A percentile compares a stretch with the other conserved stretches of the same genome.
Conservation (phyloP, 2,888 invertebrate species). For the Acanthococcus lagerstroemiae region DNA sequence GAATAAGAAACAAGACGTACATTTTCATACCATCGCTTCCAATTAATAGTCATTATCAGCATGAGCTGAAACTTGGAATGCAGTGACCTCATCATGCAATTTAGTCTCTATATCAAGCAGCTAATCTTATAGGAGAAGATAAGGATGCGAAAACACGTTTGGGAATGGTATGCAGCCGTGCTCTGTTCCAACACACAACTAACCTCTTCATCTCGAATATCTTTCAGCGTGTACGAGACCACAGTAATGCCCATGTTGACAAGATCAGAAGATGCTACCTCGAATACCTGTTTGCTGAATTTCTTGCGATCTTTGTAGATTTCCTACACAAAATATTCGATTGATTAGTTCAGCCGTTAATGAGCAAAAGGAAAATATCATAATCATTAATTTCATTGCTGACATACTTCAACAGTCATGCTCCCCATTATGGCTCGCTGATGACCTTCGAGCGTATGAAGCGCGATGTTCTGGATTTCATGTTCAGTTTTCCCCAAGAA, state of each 20-base stretch:
- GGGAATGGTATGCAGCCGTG: too few relatives aligned
- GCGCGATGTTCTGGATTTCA: slow-evolving; percentile 82
- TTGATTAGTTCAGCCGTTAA: too few relatives aligned
- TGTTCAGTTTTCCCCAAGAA: slow-evolving; percentile 79
- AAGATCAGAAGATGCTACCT: slow-evolving; percentile 87
- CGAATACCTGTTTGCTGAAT: slow-evolving; percentile 88
- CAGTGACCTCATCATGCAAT: too few relatives aligned
- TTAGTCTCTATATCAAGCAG: too few relatives aligned
- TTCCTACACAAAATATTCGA: slow-evolving; percentile 47
- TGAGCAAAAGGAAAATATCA: neutral
- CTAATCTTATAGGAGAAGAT: too few relatives aligned
- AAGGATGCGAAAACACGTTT: too few relatives aligned
- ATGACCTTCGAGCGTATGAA: slow-evolving; percentile 86
- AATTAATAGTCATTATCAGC: too few relatives aligned
- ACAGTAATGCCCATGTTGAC: slow-evolving; percentile 96
- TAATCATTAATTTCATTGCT: neutral
- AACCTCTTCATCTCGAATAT: slow-evolving; percentile 91
- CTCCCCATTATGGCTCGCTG: slow-evolving; percentile 94
- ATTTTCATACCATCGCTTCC: too few relatives aligned
- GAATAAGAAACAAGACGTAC: too few relatives aligned
- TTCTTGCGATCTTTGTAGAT: slow-evolving; percentile 93
- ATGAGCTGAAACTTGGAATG: too few relatives aligned
- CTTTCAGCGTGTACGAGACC: slow-evolving; percentile 87
- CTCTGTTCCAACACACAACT: too few relatives aligned
- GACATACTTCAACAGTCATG: slow-evolving; percentile 74